Percentiles rank a stretch among this genome's conserved stretches.
phyloP scores from a whole-genome alignment of 2,113 vertebrate species.

The Mixornis gularis region DNA sequence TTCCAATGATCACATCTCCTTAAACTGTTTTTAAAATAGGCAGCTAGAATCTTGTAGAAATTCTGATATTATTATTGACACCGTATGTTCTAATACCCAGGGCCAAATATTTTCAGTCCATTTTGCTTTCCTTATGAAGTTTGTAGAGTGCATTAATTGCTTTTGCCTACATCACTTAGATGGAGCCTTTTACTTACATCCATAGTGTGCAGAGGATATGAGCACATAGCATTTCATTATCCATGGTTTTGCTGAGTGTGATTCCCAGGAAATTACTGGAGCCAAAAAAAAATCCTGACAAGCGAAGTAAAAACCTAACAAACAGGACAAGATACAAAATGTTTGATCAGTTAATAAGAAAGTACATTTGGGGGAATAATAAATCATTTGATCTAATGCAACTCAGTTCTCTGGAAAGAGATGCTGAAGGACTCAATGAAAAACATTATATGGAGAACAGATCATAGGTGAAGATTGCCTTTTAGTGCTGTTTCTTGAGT shows the following conservation, averaged over 20 bases:
- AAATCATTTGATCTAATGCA: not conserved
- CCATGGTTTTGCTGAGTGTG: not conserved
- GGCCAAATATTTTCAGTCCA: not conserved
- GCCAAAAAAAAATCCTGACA: not conserved
- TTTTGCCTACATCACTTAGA: not conserved
- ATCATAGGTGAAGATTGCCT: not conserved
- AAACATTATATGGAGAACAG: slow-evolving; percentile 9
- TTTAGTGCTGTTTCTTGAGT: not conserved
- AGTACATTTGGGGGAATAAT: not conserved
- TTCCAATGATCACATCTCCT: not conserved
- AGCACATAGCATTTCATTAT: not conserved
- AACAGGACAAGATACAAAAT: not conserved
- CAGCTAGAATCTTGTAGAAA: not conserved
- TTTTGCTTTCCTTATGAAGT: not conserved
- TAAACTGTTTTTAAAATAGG: not conserved
- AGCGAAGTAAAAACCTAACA: not conserved
- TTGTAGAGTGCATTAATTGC: not conserved
- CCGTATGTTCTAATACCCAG: not conserved
- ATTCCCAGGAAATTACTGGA: not conserved
- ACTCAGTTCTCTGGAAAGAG: not conserved
- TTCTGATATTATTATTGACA: not conserved
- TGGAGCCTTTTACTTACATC: not conserved
- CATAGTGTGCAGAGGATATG: not conserved
- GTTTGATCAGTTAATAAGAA: not conserved
- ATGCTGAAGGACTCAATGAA: slow-evolving; percentile 24